Evolutionary conservation across 2,888 invertebrate genomes (phyloP).

Genomic region (Poecilobothrus nobilitatus): DNA sequence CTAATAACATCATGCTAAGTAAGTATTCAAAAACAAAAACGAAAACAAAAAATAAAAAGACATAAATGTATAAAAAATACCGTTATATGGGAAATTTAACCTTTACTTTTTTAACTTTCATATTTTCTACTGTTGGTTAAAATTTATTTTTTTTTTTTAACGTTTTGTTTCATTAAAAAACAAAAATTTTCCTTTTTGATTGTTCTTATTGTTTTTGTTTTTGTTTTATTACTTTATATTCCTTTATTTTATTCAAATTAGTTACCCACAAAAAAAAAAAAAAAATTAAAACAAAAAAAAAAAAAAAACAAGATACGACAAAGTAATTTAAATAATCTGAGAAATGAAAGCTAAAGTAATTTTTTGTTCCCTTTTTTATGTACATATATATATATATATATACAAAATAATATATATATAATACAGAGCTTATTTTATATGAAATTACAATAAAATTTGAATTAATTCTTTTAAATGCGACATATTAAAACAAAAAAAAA

Average conservation of each 20-base stretch:
- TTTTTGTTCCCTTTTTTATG: neutral
- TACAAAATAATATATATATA: neutral
- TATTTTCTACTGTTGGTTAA: neutral
- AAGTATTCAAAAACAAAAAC: neutral
- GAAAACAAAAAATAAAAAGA: too few species aligned
- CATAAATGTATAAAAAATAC: neutral
- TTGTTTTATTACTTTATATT: neutral
- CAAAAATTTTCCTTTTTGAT: too few species aligned
- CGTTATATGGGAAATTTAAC: neutral
- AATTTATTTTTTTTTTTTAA: neutral
- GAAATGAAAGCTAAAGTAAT: neutral
- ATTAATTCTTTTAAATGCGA: too few species aligned
- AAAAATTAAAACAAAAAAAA: too few species aligned
- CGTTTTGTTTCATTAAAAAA: too few species aligned
- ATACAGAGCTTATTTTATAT: too few species aligned
- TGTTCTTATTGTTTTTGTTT: too few species aligned
- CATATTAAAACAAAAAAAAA: too few species aligned
- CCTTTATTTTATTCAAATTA: neutral
- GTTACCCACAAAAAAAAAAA: neutral
- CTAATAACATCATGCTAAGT: neutral
- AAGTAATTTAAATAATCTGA: slow-evolving; percentile 1
- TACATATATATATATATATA: neutral
- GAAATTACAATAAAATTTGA: too few species aligned
- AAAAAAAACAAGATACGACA: neutral
- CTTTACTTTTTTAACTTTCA: neutral